phyloP scores from a whole-genome alignment of 2,113 vertebrate genomes.

The Puntigrus tetrazona region DNA sequence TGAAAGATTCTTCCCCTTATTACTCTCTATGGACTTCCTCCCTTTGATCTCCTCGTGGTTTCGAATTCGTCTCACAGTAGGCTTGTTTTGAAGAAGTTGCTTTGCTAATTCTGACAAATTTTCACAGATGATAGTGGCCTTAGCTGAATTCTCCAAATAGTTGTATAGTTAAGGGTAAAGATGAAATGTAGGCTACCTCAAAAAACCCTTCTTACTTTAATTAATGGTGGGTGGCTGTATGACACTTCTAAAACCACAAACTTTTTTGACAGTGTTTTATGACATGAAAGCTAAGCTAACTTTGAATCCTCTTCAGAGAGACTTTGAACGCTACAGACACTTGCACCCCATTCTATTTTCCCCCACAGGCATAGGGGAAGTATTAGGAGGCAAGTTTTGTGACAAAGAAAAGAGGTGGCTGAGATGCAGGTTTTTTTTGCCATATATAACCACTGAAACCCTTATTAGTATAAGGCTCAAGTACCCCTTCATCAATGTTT shows the following conservation, averaged over 20 bases:
- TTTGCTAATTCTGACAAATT: conserved; percentile 41
- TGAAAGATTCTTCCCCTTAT: conserved; percentile 28
- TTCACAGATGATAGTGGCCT: conserved; percentile 31
- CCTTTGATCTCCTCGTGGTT: conserved; percentile 49
- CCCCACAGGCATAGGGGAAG: not conserved
- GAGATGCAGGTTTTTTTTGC: not conserved
- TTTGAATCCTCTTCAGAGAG: conserved; percentile 43
- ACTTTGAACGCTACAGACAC: conserved; percentile 29
- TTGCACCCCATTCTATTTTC: conserved; percentile 4
- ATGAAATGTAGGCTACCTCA: conserved; percentile 44
- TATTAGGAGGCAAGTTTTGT: conserved; percentile 19
- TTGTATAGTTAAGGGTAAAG: conserved; percentile 35
- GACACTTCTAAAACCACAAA: conserved; percentile 47
- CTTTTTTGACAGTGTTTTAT: conserved; percentile 40
- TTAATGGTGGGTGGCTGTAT: conserved; percentile 50
- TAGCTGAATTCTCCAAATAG: conserved; percentile 25
- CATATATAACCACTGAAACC: not conserved
- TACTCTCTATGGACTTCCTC: not conserved
- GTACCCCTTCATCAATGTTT: not conserved
- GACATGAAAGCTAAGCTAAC: conserved; percentile 49
- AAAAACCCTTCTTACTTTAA: conserved; percentile 37
- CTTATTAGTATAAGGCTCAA: not conserved
- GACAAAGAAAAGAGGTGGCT: not conserved
- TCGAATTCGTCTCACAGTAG: conserved; percentile 42
- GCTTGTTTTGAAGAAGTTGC: conserved; percentile 38